phyloP scores from a whole-genome alignment of 1,140 invertebrate genomes.

The Euborellia annulipes region DNA sequence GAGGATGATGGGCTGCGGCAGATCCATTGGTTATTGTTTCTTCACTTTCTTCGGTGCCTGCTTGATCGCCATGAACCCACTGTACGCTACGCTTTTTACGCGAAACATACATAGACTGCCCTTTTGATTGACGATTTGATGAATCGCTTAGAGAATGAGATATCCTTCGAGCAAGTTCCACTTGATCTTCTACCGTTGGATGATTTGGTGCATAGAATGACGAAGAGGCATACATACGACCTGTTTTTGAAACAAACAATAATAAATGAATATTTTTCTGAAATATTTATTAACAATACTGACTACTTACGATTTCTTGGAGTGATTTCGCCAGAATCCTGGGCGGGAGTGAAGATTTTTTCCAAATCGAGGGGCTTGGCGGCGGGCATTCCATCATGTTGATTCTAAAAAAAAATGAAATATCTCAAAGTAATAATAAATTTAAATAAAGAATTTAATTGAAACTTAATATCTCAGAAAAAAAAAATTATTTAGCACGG shows the following conservation, averaged over 20 bases:
- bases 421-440: too few relatives aligned
- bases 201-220: constrained; percentile 83
- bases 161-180: constrained; percentile 76
- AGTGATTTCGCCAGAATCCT: constrained; percentile 50
- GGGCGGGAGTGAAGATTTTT: constrained; percentile 70
- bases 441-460: too few relatives aligned
- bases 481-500: too few relatives aligned
- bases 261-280: constrained; percentile 2
- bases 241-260: constrained; percentile 35
- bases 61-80: constrained; percentile 90
- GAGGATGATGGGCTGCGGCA: too few relatives aligned
- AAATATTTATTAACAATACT: too few relatives aligned
- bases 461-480: too few relatives aligned
- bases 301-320: constrained; percentile 39
- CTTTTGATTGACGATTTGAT: constrained; percentile 78
- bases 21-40: too few relatives aligned
- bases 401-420: constrained; percentile 12
- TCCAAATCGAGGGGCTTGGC: constrained; percentile 52
- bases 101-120: constrained; percentile 90
- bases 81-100: constrained; percentile 82
- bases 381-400: constrained; percentile 9
- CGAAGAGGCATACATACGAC: constrained; percentile 82
- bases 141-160: constrained; percentile 82
- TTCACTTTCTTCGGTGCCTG: too few relatives aligned
- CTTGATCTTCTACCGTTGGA: constrained; percentile 90